Evolutionary conservation across 2,797 vertebrate genomes (phyloP), one percentile per base, ranked within the genome.

Genomic region (Tympanoctomys barrerae): DNA sequence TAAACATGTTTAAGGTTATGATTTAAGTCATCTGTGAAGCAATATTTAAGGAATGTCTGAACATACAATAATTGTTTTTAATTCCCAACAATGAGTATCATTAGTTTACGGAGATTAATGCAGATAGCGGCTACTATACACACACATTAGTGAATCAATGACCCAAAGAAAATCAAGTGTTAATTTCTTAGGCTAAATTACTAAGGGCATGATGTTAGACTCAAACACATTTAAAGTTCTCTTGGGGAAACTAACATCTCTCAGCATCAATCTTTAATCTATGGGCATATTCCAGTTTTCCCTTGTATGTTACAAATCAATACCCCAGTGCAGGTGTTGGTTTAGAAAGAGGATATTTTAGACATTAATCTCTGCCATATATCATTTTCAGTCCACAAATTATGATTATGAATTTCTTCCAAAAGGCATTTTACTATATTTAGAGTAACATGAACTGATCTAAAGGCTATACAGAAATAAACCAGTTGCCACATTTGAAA

Each of bases 151-250:
- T 93, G 93, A 98, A 97, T 97, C 97, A 97, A 92, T 97, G 94
- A 96, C 92, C 89, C 96, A 91, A 94, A 96, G 94, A 96, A 97
- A 97, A 97, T 96, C 70, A 93, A 97, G 94, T 95, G 94, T 90
- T 97, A 97, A 97, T 97, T 98, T 98, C 96, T 98, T 93, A 97
- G 92, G 83, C 89, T 95, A 96, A 97, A 93, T 97, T 97, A 98
- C 94, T 89, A 88, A 98, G 79, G 66, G 80, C 96, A 75, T 59
- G 94, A 97, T 93, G 96, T 94, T 79, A 87, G 59, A 88, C 87
- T 98, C 90, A 93, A 90, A 93, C 78, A 62, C 70, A 89, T 75
- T 93, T 83, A 80, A 91, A 81, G 87, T 95, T 97, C 97, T 97
- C 96, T 64, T 97, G 96, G 94, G 96, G 61, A 96, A 16, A 93